These are phyloP conservation scores for Charanyca ferruginea DNA, from an alignment of 2,888 invertebrate genomes.

Conservation along the genomic window DNA sequence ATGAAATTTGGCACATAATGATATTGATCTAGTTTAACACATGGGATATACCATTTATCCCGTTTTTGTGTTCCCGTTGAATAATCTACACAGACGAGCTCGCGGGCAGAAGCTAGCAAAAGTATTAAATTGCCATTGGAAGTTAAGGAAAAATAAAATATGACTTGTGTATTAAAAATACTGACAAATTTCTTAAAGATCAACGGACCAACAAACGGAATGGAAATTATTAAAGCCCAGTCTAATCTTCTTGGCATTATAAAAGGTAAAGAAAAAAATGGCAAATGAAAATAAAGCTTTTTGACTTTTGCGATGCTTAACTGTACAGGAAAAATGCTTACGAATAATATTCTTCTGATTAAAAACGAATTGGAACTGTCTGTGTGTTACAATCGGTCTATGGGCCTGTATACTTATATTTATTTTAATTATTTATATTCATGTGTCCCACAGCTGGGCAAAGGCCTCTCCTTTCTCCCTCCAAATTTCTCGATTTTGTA, in stretches of 20 bases:
- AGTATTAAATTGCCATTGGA: no score
- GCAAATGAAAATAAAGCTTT: constrained; percentile 7
- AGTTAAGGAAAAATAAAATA: no score
- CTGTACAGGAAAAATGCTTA: neutral
- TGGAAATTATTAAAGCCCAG: constrained; percentile 26
- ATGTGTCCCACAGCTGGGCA: no score
- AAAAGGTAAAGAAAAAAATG: constrained; percentile 12
- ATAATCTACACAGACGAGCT: no score
- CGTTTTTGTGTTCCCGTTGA: no score
- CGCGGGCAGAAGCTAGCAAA: no score
- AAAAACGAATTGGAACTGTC: neutral
- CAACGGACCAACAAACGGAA: constrained; percentile 12
- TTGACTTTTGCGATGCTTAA: constrained; percentile 1
- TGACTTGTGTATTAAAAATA: constrained; percentile 6
- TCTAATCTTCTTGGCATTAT: constrained; percentile 29
- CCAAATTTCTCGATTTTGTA: no score
- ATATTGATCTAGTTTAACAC: no score
- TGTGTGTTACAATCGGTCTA: neutral
- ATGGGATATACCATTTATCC: no score
- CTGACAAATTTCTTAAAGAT: constrained; percentile 7
- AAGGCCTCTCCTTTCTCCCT: no score
- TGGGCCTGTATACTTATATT: neutral
- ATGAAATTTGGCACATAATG: no score
- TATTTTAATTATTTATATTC: no score
- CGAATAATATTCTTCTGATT: neutral